Percentiles rank a stretch among this genome's conserved stretches.
Conservation (phyloP, 2,888 invertebrate species). For the Automeris io region DNA sequence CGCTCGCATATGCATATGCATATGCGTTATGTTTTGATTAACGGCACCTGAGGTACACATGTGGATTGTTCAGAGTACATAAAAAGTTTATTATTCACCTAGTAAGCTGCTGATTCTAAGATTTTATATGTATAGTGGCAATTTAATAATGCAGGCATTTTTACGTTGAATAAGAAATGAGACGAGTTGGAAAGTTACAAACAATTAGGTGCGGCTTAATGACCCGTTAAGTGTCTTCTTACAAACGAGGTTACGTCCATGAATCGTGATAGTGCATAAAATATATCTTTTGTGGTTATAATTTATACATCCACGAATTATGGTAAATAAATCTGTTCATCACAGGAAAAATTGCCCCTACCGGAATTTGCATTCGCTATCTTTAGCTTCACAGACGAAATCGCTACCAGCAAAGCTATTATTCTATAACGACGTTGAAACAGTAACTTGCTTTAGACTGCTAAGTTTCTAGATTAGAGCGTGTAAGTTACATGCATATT, state of each 20-base stretch:
- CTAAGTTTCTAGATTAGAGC: too few relatives aligned
- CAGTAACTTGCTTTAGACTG: too few relatives aligned
- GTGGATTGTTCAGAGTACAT: conserved; percentile 36
- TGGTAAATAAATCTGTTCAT: too few relatives aligned
- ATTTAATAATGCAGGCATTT: background rate
- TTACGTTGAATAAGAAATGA: background rate
- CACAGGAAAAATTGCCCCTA: too few relatives aligned
- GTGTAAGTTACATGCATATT: too few relatives aligned
- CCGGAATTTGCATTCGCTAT: too few relatives aligned
- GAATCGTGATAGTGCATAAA: too few relatives aligned
- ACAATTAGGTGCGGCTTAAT: conserved; percentile 31
- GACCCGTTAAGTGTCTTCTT: conserved; percentile 24
- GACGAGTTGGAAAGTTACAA: conserved; percentile 30
- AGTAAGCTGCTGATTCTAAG: background rate
- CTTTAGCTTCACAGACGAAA: too few relatives aligned
- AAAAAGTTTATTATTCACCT: conserved; percentile 3
- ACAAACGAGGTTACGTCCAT: background rate
- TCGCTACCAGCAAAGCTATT: too few relatives aligned
- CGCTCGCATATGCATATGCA: conserved; percentile 23
- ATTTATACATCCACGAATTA: too few relatives aligned
- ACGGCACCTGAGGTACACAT: conserved; percentile 46
- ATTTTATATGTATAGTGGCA: background rate
- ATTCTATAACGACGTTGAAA: too few relatives aligned
- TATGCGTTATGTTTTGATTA: conserved; percentile 38
- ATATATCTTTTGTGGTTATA: too few relatives aligned